Base-by-base conservation (phyloP, 2,888 invertebrate species). In the Brachypalpus laphriformis region DNA sequence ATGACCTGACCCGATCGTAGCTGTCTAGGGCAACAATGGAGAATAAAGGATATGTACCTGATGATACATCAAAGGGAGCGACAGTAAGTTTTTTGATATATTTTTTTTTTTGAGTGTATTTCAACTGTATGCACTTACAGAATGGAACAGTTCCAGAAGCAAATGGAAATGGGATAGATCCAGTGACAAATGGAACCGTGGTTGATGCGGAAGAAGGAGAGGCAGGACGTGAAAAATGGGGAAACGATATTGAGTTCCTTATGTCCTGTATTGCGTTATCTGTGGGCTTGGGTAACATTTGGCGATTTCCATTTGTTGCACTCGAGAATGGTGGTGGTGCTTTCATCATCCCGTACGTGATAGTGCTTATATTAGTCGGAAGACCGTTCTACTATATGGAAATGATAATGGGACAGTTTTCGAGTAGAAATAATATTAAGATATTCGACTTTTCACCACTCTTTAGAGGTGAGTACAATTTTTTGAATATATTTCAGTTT, bases 371-470 rank as follows among this genome's bases (percentile, higher is more conserved):
- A 20, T 89, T 95, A 54, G 93, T 95, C 20, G 95, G 95, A 2
- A 93, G 94, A 85, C 95, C 95, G 0, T 92, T 96, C 71, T 96
- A 96, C 88, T 95, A 95, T 88, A 91, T 96, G 92, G 96, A 96
- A 91, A 94, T 95, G 92, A 90, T 94, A 5, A 90, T 96, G 42
- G 96, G 96, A 0, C 96, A 96, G 90, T 96, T 96, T 89, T 94
- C 94, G 18, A 94, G 94, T 83, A 93, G 93, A 76, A 96, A 95
- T 16, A 94, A 94, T 77, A 94, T 95, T 4, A 94, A 94, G 88
- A 94, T 95, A 25, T 93, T 91, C 81, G 95, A 95, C 82, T 92
- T 95, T 88, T 93, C 93, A 2, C 96, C 96, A 14, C 93, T 94
- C 0, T 93, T 96, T 89, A 94, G 94, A 93, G 95, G 85, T 85